Evolutionary conservation across 2,113 vertebrate species (phyloP).

Genomic region (Nibea coibor): DNA sequence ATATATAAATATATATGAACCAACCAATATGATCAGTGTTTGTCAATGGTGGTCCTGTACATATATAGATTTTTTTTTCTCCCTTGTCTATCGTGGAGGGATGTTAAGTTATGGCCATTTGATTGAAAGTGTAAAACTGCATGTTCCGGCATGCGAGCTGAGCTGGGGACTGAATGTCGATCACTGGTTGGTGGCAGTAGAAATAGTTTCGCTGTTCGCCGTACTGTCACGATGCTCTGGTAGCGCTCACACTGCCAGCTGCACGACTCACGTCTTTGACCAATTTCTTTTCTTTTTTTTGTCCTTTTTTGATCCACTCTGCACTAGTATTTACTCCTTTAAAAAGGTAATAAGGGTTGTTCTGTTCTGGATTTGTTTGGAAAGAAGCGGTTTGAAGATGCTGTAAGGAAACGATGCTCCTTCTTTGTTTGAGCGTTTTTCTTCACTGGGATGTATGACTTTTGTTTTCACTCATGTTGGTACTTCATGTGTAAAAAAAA

Average conservation of each 20-base stretch:
- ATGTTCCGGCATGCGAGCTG: constrained; percentile 50
- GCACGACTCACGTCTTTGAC: constrained; percentile 55
- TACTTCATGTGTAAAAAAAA: constrained; percentile 53
- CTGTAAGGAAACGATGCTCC: constrained; percentile 41
- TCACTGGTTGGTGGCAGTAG: constrained; percentile 77
- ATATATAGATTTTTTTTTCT: constrained; percentile 57
- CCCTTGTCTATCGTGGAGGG: constrained; percentile 54
- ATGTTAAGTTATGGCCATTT: constrained; percentile 74
- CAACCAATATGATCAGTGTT: constrained; percentile 75
- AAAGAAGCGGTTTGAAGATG: constrained; percentile 46
- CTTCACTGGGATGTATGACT: constrained; percentile 41
- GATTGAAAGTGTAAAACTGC: constrained; percentile 61
- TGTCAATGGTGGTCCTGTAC: constrained; percentile 78
- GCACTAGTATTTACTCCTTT: constrained; percentile 69
- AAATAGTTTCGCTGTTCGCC: constrained; percentile 47
- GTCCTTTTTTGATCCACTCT: constrained; percentile 67
- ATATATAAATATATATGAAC: constrained; percentile 72
- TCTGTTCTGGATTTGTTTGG: constrained; percentile 41
- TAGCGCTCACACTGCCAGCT: constrained; percentile 57
- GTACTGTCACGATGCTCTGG: constrained; percentile 63
- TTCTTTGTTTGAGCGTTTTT: constrained; percentile 39
- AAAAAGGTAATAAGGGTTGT: constrained; percentile 48
- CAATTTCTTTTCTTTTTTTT: constrained; percentile 22
- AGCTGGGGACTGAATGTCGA: constrained; percentile 69
- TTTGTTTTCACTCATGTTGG: constrained; percentile 61